Evolutionary conservation across 2,888 invertebrate genomes (phyloP), one percentile per base, ranked within the genome.

Genomic region (Monoplex corrugatus): DNA sequence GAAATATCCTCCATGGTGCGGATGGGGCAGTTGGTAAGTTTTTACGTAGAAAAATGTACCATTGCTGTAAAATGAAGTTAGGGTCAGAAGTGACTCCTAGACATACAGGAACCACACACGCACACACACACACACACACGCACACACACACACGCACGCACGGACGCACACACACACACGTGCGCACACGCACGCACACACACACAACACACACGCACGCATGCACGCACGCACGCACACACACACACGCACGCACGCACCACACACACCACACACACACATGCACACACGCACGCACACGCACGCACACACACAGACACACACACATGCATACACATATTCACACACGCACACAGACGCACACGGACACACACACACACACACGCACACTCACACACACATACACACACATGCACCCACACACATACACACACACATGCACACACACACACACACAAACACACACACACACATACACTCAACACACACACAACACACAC

Each of bases 371-470:
- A 19, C 50, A 68, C 23, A n/a, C 68, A 23, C 13, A n/a, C 68
- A 23, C 23, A 5, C 13, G n/a, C 23, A n/a, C 68, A 28, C 28
- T 28, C 28, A 23, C 68, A 68, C 68, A 68, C 28, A 68, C 68
- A 28, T 28, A 68, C 68, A 68, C 16, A 68, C 68, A 68, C 16
- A 68, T 28, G 28, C 16, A 13, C 16, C 10, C 68, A 68, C 68
- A 68, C 68, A 68, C 68, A 68, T 28, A 68, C 68, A 68, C 68
- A 68, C 68, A 68, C 68, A 68, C 68, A 68, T 28, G 28, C 68
- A 68, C 68, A 68, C 68, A 68, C 68, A 68, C 68, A 68, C 68
- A 68, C 68, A 68, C 68, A 68, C 68, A 68, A 10, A 68, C 68
- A 68, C 68, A 68, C 68, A 68, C 68, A 68, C 68, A 68, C 68